Conservation (phyloP, 1,140 invertebrate species). For the Drosophila aff. region DNA sequence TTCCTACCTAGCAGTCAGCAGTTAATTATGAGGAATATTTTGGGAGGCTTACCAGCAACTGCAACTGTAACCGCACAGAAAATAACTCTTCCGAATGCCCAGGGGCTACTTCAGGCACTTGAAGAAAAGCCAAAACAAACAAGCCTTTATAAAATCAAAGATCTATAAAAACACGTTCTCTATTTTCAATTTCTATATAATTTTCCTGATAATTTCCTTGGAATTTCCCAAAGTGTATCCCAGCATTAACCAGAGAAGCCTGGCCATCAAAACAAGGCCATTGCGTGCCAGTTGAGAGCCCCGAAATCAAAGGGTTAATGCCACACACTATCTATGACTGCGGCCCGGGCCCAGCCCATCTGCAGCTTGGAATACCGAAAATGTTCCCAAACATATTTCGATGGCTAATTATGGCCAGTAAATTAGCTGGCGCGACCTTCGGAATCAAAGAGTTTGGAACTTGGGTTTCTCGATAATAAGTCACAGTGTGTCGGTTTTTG, state of each 20-base stretch:
- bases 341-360: conserved; percentile 41
- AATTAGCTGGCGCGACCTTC: conserved; percentile 73
- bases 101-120: background rate
- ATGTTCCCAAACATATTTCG: conserved; percentile 55
- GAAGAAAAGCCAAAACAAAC: too few species aligned
- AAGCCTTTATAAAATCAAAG: background rate
- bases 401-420: conserved; percentile 70
- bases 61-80: conserved; percentile 34
- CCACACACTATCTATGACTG: conserved; percentile 61
- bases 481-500: conserved; percentile 48
- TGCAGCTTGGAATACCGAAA: conserved; percentile 65
- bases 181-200: background rate
- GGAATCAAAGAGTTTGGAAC: conserved; percentile 51
- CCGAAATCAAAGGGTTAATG: conserved; percentile 68
- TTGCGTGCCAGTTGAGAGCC: conserved; percentile 60
- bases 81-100: conserved; percentile 18
- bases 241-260: background rate
- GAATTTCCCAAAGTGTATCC: conserved; percentile 1
- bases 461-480: conserved; percentile 53
- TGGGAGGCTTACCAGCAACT: conserved; percentile 12
- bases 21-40: conserved; percentile 46
- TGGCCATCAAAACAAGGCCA: conserved; percentile 49
- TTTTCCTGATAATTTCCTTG: background rate
- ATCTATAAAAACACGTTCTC: background rate
- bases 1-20: conserved; percentile 5